Base-by-base conservation (phyloP, 1,140 invertebrate genomes). In the Euura lappo region DNA sequence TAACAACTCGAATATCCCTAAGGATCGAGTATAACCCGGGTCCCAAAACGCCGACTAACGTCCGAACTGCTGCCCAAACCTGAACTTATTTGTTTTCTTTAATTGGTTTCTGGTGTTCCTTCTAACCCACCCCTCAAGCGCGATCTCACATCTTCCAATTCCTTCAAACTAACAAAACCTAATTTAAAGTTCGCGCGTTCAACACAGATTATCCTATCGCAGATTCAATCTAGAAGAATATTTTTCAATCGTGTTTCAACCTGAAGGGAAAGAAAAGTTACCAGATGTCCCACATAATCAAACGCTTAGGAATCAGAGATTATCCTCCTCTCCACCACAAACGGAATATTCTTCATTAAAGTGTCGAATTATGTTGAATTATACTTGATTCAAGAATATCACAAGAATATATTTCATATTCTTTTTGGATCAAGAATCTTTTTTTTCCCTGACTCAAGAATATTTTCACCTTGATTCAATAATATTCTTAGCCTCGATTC, bases 81-180 rank as follows among this genome's bases (percentile, higher is more conserved):
- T 44, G 28, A 68, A 10, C 66, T 68, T 68, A 68, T 68, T 68
- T 68, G 66, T 68, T 68, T 68, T 68, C 66, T 68, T 68, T 68
- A 68, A 68, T 68, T 68, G 66, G 44, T 44, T 68, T 68, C 66
- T 28, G 66, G 42, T 68, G 66, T 68, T 68, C 66, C 66, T 8
- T 60, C 13, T 60, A n/a, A 60, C 51, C 66, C 8, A 28, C 44
- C 28, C 28, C 28, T 28, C 28, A 28, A 28, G 28, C 28, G 0
- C 7, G 66, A 3, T 10, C 28, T 42, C 66, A 44, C 13, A 42
- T 42, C 66, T 44, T 68, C 66, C 11, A 42, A 44, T 3, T 44
- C 66, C 44, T 68, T 28, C 66, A 44, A 68, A 44, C 11, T 13
- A 68, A 60, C 13, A 60, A 11, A 60, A 60, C 8, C 28, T 60